Percentiles rank a stretch among this genome's conserved stretches.
These are phyloP conservation scores for Sebastolobus altivelis DNA, from an alignment of 2,797 vertebrate species.

Conservation along the genomic window DNA sequence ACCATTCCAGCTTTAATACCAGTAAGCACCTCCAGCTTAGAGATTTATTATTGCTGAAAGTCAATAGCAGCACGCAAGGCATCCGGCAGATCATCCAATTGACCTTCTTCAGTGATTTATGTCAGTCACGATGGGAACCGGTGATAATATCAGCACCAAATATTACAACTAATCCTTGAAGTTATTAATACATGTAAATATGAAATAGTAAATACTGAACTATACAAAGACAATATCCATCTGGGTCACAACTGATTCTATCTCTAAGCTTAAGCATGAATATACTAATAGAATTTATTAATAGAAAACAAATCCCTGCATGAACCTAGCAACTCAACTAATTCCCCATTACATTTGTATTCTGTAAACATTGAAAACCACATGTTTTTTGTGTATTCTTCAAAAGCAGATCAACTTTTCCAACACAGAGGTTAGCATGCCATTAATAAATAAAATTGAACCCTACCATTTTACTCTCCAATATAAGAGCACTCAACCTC, in stretches of 20 bases:
- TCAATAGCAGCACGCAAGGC: constrained; percentile 22
- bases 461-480: not conserved
- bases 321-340: not conserved
- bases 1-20: constrained; percentile 32
- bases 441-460: constrained; percentile 2
- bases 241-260: not conserved
- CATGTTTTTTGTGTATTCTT: not conserved
- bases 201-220: constrained; percentile 2
- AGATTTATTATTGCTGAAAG: constrained; percentile 36
- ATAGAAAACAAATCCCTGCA: constrained; percentile 20
- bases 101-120: constrained; percentile 48
- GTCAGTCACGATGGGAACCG: constrained; percentile 26
- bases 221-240: not conserved
- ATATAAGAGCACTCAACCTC: not conserved
- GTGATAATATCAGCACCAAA: constrained; percentile 24
- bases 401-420: not conserved
- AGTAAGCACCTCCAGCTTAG: constrained; percentile 3
- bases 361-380: not conserved
- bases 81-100: constrained; percentile 34
- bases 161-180: constrained; percentile 11
- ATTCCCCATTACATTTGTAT: not conserved
- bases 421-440: not conserved
- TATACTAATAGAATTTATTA: not conserved
- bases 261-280: not conserved
- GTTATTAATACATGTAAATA: constrained; percentile 31